Evolutionary conservation across 1,140 invertebrate genomes (phyloP).

Genomic region (Luehdorfia chinensis): DNA sequence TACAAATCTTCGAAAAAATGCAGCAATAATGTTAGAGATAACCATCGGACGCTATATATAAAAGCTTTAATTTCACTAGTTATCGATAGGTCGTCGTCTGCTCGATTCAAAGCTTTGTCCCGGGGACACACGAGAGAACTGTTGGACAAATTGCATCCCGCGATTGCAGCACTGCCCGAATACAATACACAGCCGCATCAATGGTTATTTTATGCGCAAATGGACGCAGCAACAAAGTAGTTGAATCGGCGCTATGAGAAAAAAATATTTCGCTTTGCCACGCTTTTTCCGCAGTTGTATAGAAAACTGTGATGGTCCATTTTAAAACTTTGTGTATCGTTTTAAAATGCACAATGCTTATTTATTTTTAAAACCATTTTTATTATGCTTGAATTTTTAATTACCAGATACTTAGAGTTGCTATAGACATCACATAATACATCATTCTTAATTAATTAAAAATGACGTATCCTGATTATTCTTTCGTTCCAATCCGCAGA

Average conservation of each 20-base stretch:
- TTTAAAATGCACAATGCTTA: not conserved
- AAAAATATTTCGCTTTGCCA: constrained; percentile 20
- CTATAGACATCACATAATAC: too few species aligned
- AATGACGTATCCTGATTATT: constrained; percentile 40
- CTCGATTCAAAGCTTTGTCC: constrained; percentile 53
- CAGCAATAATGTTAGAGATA: too few species aligned
- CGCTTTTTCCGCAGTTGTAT: constrained; percentile 6
- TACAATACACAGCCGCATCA: constrained; percentile 50
- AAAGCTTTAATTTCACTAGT: too few species aligned
- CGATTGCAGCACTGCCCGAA: constrained; percentile 39
- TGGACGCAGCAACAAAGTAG: constrained; percentile 35
- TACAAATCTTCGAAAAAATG: too few species aligned
- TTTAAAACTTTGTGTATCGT: constrained; percentile 1
- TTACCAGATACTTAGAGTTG: too few species aligned
- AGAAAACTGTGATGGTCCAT: not conserved
- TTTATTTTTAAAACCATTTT: not conserved
- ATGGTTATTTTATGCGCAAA: constrained; percentile 58
- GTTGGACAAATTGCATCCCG: constrained; percentile 61
- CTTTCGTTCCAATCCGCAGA: constrained; percentile 52
- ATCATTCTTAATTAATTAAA: not conserved
- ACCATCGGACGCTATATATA: too few species aligned
- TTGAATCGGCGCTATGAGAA: constrained; percentile 27
- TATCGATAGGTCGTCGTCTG: too few species aligned
- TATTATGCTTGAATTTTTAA: too few species aligned
- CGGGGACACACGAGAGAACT: constrained; percentile 61